Evolutionary conservation across 2,888 invertebrate species (phyloP).

Genomic region (Orthonychiurus folsomi): DNA sequence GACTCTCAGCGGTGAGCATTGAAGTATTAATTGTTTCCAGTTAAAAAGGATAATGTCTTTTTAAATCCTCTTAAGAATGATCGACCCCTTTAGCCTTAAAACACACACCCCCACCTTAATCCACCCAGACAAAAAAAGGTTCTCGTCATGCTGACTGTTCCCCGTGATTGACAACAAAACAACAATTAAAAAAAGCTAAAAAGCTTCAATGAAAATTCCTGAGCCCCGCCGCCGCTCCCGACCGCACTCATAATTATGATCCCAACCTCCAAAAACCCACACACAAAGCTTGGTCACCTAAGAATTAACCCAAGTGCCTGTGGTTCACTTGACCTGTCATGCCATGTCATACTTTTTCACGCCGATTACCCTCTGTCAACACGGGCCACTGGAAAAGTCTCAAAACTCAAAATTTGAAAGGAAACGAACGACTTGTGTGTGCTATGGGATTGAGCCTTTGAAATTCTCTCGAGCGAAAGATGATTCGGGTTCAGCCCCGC

Average conservation of each 20-base stretch:
- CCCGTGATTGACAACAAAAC: neutral
- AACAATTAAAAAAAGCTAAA: neutral
- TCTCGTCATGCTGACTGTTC: neutral
- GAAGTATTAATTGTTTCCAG: neutral
- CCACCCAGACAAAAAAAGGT: neutral
- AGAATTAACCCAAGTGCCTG: neutral
- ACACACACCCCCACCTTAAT: no score
- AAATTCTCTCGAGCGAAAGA: neutral
- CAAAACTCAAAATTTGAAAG: neutral
- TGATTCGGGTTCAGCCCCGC: neutral
- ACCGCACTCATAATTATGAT: neutral
- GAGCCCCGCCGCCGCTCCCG: no score
- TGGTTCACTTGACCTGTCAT: neutral
- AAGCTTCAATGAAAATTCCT: neutral
- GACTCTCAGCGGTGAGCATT: neutral
- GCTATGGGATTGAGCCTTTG: neutral
- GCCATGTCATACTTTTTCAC: conserved; percentile 4
- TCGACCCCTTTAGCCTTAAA: no score
- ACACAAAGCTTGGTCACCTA: neutral
- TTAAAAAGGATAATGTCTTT: neutral
- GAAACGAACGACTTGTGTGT: neutral
- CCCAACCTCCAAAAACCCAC: neutral
- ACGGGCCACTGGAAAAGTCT: no score
- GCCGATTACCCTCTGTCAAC: conserved; percentile 10
- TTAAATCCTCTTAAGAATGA: neutral